These are phyloP conservation scores for Falco concolor DNA, from an alignment of 2,797 vertebrate genomes.

Conservation along the genomic window DNA sequence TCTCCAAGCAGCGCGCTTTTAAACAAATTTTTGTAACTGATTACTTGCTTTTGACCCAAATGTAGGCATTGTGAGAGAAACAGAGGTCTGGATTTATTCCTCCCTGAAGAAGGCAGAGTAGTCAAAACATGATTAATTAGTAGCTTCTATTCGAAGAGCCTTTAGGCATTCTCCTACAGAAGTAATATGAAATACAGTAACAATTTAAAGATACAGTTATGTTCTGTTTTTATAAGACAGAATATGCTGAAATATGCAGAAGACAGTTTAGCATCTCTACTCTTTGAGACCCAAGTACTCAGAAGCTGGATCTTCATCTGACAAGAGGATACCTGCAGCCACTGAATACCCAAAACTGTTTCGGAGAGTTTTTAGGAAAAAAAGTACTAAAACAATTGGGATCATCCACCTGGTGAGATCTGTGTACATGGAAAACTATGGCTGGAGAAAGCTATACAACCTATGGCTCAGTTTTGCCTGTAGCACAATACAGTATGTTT, in stretches of 20 bases:
- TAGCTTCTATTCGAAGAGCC: not conserved
- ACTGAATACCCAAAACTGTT: not conserved
- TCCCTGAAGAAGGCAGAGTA: not conserved
- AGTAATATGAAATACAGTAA: not conserved
- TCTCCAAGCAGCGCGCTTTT: not conserved
- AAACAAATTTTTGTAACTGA: not conserved
- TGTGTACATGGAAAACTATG: rapidly evolving
- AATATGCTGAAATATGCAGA: not conserved
- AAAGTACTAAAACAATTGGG: not conserved
- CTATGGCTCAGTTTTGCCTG: not conserved
- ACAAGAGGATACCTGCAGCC: not conserved
- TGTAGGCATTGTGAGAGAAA: not conserved
- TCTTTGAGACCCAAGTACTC: not conserved
- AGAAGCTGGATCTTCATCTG: not conserved
- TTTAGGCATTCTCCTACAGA: not conserved
- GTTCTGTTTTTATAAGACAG: not conserved
- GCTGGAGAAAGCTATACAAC: not conserved
- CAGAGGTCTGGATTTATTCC: not conserved
- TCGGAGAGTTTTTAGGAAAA: not conserved
- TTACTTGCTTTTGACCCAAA: not conserved
- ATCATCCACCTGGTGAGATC: not conserved
- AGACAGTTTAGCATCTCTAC: not conserved
- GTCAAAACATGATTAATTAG: not conserved
- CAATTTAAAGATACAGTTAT: not conserved
- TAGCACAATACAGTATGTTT: not conserved